These are phyloP conservation scores for Cynocephalus volans DNA, from an alignment of 2,113 vertebrate genomes.

Conservation along the genomic window DNA sequence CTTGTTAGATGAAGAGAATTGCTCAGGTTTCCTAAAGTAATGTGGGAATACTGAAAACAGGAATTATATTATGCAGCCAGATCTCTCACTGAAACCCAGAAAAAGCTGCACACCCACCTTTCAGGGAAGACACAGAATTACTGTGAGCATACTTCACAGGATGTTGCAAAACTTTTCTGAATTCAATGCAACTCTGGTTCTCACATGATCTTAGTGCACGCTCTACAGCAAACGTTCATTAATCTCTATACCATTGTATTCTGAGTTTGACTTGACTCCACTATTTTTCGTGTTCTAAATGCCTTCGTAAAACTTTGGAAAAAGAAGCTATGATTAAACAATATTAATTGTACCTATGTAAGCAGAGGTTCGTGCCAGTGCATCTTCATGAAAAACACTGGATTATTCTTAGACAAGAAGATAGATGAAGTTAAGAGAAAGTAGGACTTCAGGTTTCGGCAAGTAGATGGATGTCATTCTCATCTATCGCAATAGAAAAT, in stretches of 20 bases:
- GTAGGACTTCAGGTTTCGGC: not conserved
- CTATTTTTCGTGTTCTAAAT: not conserved
- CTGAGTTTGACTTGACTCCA: not conserved
- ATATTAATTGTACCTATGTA: not conserved
- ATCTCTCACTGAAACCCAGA: not conserved
- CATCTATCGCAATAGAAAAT: not conserved
- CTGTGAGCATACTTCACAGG: not conserved
- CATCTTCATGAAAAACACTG: not conserved
- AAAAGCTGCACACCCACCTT: not conserved
- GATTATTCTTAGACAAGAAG: not conserved
- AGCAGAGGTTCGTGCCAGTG: not conserved
- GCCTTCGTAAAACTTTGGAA: not conserved
- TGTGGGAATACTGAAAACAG: not conserved
- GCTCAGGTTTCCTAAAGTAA: not conserved
- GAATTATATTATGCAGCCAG: not conserved
- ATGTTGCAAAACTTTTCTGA: not conserved
- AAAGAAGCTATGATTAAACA: not conserved
- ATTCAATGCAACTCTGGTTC: not conserved
- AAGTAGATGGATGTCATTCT: not conserved
- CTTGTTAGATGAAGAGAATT: not conserved
- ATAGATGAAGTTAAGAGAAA: not conserved
- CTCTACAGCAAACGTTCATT: not conserved
- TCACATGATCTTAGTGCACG: not conserved
- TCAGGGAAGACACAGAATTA: not conserved
- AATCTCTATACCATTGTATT: not conserved